Evolutionary conservation across 2,797 vertebrate genomes (phyloP), one percentile per base, ranked within the genome.

Genomic region (Hafferia zeledoni): DNA sequence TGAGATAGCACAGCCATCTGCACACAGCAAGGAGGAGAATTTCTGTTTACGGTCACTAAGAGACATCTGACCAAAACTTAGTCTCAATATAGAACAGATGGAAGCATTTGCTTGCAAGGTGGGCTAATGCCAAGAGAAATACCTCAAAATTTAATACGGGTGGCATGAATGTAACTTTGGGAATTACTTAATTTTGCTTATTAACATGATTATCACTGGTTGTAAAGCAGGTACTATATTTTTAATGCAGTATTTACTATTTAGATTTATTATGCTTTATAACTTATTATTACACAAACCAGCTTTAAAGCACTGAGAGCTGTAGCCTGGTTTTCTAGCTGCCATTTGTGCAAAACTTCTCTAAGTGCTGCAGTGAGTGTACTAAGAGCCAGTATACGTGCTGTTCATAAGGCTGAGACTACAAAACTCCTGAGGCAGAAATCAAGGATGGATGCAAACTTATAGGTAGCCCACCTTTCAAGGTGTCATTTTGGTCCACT

Each of bases 1-100:
- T 23, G 49, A 89, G 87, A 69, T 47, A 83, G 64, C 64, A 44
- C 35, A 83, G 90, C 91, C 90, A 82, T 88, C 90, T 94, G 86
- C 63, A 53, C 50, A 8, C 56, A 52, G 28, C 3, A 1, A 85
- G 68, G 70, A 86, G 46, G 77, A 72, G 77, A 84, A 89, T 89
- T 88, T 86, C 77, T 93, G 63, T 74, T 35, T 65, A 43, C 3
- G 52, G 74, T 93, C 68, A 88, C 88, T 59, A 41, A 65, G 83
- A 90, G 80, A 72, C 61, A 59, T 72, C 69, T 61, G 86, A 93
- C 80, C 77, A 80, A 91, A 93, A 79, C 75, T 74, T 70, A 44
- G 60, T 35, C 35, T 64, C 75, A 24, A 31, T 44, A n/a, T 39
- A 30, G 61, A 92, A 91, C 81, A 94, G 90, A 93, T 89, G 68